Evolutionary conservation across 2,113 vertebrate genomes (phyloP).

Genomic region (Ranitomeya variabilis): DNA sequence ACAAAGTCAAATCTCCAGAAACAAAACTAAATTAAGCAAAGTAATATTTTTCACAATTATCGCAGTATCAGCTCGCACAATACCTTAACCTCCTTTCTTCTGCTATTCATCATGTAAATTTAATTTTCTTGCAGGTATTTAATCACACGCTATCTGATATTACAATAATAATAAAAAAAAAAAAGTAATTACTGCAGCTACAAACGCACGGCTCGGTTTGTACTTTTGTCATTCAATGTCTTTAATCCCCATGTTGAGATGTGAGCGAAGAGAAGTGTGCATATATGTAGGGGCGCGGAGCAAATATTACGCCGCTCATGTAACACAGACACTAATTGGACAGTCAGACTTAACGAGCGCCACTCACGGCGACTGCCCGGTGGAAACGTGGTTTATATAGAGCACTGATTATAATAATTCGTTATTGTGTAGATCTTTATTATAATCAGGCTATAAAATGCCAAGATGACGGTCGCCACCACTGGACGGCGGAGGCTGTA

Average conservation of each 20-base stretch:
- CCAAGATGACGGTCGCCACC: too few species aligned
- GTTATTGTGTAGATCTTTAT: too few species aligned
- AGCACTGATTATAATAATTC: too few species aligned
- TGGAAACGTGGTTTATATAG: too few species aligned
- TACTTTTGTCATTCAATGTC: conserved; percentile 66
- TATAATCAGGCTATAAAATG: too few species aligned
- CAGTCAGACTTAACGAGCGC: not conserved
- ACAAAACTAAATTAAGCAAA: conserved; percentile 83
- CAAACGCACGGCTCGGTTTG: conserved; percentile 71
- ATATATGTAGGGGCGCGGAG: not conserved
- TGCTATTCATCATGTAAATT: conserved; percentile 90
- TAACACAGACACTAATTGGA: not conserved
- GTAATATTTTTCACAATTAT: conserved; percentile 82
- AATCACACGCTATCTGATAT: conserved; percentile 90
- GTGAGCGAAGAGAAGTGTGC: not conserved
- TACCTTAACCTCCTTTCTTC: conserved; percentile 81
- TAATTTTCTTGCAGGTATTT: conserved; percentile 91
- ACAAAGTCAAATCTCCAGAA: conserved; percentile 73
- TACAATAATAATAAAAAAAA: conserved; percentile 40
- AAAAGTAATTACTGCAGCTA: conserved; percentile 86
- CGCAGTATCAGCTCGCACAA: conserved; percentile 83
- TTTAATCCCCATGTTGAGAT: conserved; percentile 23
- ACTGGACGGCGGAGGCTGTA: too few species aligned
- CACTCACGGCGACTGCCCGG: too few species aligned
- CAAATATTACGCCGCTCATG: not conserved